Evolutionary conservation across 2,888 invertebrate species (phyloP), one percentile per base, ranked within the genome.

Genomic region (Plutella xylostella): DNA sequence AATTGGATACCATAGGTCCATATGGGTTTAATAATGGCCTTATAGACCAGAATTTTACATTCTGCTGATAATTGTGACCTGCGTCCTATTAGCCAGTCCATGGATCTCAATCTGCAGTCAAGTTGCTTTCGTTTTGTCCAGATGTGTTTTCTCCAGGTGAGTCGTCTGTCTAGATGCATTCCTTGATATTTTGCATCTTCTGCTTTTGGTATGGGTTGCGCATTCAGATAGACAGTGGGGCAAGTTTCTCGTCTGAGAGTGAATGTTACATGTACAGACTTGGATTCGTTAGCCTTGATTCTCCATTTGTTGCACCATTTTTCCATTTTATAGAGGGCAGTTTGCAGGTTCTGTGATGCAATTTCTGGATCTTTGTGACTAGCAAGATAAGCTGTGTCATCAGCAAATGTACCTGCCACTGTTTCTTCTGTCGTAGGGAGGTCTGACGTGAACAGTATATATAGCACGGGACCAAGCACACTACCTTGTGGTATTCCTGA

Each of bases 101-200:
- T 21, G 4, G 6, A 20, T 3, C 48, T 19, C 0, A 49, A 18
- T 34, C 41, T 21, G 7, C 41, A 17, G n/a, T 45, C 42, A 2
- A 51, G 45, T 31, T 48, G 40, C 41, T 46, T 43, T 3, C 49
- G 31, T 18, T 55, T 53, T 9, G 40, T 46, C 31, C 43, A 49
- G 7, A 55, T 54, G 25, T 55, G 52, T 20, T 50, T 55, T 35
- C 42, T 40, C 53, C 52, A 55, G 12, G 49, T 52, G 0, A 53
- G 45, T 18, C 44, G 38, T 15, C 48, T 34, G 28, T 53, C 52
- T 5, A 55, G 43, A 20, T 56, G 50, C 38, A 54, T 46, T 4
- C 50, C 52, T 2, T 53, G 30, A 42, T 55, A 56, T 38, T 47
- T 55, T 1, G 49, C 54, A 15, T 42, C 35, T 12, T 53, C 38